Conservation (phyloP, 2,797 vertebrate genomes). For the Hoplostethus mediterraneus region DNA sequence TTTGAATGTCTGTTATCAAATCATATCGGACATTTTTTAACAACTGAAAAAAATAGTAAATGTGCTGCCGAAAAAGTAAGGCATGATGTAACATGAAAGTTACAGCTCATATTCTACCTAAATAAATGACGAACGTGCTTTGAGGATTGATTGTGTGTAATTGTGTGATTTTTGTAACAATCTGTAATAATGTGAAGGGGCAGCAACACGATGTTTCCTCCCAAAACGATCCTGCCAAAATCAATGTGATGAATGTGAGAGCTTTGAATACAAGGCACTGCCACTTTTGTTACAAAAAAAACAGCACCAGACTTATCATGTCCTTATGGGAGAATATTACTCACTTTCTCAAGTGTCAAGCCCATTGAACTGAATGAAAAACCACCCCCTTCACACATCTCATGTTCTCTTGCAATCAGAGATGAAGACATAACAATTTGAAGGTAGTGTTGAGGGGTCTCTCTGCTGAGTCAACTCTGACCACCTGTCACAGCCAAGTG, state of each 20-base stretch:
- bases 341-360: slow-evolving; percentile 48
- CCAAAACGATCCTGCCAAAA: slow-evolving; percentile 55
- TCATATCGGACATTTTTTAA: neutral
- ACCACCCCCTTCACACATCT: slow-evolving; percentile 54
- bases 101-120: slow-evolving; percentile 13
- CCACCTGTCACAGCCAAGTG: slow-evolving; percentile 73
- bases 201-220: slow-evolving; percentile 26
- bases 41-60: slow-evolving; percentile 8
- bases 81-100: slow-evolving; percentile 15
- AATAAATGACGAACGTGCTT: slow-evolving; percentile 34
- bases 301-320: slow-evolving; percentile 35
- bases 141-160: slow-evolving; percentile 19
- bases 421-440: slow-evolving; percentile 79
- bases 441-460: slow-evolving; percentile 52
- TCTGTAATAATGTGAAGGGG: slow-evolving; percentile 45
- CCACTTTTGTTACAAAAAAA: slow-evolving; percentile 47
- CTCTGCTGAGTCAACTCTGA: slow-evolving; percentile 59
- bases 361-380: slow-evolving; percentile 56
- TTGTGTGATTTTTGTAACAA: slow-evolving; percentile 41
- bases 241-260: slow-evolving; percentile 50
- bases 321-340: slow-evolving; percentile 53
- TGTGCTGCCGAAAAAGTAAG: slow-evolving; percentile 6
- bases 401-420: slow-evolving; percentile 67
- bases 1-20: neutral
- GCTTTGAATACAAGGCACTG: slow-evolving; percentile 57